Percentiles rank a stretch among this genome's conserved stretches.
Conservation (phyloP, 1,140 invertebrate genomes). For the Zaprionus taronus region DNA sequence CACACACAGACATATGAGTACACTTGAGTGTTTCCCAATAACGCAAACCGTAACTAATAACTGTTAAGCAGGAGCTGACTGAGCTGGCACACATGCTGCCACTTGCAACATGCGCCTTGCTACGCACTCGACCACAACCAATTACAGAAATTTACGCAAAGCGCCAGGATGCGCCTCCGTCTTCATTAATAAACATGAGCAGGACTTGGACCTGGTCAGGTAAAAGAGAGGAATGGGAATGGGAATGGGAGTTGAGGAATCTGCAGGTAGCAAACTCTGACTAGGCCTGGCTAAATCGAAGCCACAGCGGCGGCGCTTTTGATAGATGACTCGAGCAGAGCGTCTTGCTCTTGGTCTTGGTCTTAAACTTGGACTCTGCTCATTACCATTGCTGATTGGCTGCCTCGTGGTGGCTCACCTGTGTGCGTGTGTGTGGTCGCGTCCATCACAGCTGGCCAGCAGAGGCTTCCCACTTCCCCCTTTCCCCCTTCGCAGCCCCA, state of each 20-base stretch:
- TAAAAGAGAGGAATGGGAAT: no score
- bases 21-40: conserved; percentile 73
- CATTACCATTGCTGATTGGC: conserved; percentile 75
- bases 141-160: conserved; percentile 79
- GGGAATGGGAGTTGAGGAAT: neutral
- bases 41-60: conserved; percentile 76
- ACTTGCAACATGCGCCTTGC: conserved; percentile 27
- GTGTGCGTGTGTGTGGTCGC: conserved; percentile 67
- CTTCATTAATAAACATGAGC: conserved; percentile 77
- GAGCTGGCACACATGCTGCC: conserved; percentile 1
- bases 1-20: conserved; percentile 8
- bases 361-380: conserved; percentile 49
- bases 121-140: conserved; percentile 75
- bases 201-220: conserved; percentile 42
- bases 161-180: conserved; percentile 51
- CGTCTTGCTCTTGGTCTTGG: conserved; percentile 5
- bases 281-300: conserved; percentile 54
- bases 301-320: conserved; percentile 73
- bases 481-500: no score
- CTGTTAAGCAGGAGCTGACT: conserved; percentile 38
- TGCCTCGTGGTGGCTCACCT: conserved; percentile 47
- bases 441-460: conserved; percentile 66
- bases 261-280: neutral
- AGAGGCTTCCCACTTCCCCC: neutral
- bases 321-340: conserved; percentile 63